Conservation (phyloP, 2,888 invertebrate genomes). For the Danaus chrysippus region DNA sequence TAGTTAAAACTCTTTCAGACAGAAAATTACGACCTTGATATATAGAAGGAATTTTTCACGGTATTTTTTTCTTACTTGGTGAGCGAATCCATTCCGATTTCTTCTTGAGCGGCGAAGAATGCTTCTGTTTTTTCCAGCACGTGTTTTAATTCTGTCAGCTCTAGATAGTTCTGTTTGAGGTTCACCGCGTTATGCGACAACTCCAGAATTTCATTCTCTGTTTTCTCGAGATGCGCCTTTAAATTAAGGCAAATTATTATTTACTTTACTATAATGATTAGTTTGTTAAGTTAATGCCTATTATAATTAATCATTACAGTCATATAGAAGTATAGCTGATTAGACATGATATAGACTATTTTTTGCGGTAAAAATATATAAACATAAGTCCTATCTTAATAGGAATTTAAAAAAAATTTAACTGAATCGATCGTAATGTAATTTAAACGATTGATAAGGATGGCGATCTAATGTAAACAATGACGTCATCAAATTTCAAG, state of each 20-base stretch:
- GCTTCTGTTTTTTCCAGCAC: conserved; percentile 95
- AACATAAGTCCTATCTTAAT: too few relatives aligned
- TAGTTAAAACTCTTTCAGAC: too few relatives aligned
- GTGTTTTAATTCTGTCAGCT: conserved; percentile 93
- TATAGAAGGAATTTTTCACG: background rate
- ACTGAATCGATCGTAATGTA: too few relatives aligned
- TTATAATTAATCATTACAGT: too few relatives aligned
- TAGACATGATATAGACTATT: too few relatives aligned
- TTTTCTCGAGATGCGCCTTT: conserved; percentile 94
- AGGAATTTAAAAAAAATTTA: too few relatives aligned
- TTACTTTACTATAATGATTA: background rate
- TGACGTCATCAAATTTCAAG: too few relatives aligned
- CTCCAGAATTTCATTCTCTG: conserved; percentile 96
- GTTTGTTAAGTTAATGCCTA: too few relatives aligned
- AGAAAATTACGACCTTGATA: background rate
- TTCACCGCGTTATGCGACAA: conserved; percentile 95
- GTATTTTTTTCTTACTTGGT: conserved; percentile 67
- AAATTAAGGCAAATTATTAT: conserved; percentile 27
- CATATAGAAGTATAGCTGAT: too few relatives aligned
- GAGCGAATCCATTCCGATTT: conserved; percentile 82
- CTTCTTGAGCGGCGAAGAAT: conserved; percentile 92
- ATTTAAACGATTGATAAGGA: background rate
- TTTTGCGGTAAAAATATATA: too few relatives aligned
- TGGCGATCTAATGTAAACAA: too few relatives aligned
- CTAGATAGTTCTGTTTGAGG: conserved; percentile 93